phyloP scores from a whole-genome alignment of 2,888 invertebrate species.

The Nomada flava region DNA sequence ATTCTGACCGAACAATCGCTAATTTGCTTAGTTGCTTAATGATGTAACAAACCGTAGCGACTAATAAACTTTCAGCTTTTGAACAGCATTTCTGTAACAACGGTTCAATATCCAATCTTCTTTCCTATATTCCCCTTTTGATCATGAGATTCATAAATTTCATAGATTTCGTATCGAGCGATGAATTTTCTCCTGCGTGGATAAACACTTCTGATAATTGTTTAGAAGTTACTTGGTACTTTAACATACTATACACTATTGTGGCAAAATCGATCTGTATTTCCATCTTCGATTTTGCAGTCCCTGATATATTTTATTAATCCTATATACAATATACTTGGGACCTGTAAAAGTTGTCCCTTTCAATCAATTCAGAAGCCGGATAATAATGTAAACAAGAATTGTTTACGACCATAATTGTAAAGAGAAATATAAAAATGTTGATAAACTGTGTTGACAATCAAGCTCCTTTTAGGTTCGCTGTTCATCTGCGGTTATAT shows the following conservation, averaged over 20 bases:
- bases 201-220: too few relatives aligned
- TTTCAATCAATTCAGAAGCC: too few relatives aligned
- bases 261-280: too few relatives aligned
- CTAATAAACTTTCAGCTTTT: slow-evolving; percentile 3
- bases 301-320: background rate
- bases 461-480: background rate
- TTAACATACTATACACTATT: too few relatives aligned
- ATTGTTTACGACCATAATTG: background rate
- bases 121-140: background rate
- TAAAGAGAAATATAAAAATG: background rate
- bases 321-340: background rate
- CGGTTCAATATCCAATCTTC: background rate
- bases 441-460: background rate
- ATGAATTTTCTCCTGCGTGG: too few relatives aligned
- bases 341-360: background rate
- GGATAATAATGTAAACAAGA: too few relatives aligned
- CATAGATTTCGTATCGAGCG: too few relatives aligned
- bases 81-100: too few relatives aligned
- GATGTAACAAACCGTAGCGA: background rate
- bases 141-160: too few relatives aligned
- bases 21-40: slow-evolving; percentile 38
- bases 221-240: too few relatives aligned
- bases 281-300: background rate
- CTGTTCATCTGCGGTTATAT: background rate
- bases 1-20: slow-evolving; percentile 37